Conservation (phyloP, 1,140 invertebrate genomes). For the Galleria mellonella region DNA sequence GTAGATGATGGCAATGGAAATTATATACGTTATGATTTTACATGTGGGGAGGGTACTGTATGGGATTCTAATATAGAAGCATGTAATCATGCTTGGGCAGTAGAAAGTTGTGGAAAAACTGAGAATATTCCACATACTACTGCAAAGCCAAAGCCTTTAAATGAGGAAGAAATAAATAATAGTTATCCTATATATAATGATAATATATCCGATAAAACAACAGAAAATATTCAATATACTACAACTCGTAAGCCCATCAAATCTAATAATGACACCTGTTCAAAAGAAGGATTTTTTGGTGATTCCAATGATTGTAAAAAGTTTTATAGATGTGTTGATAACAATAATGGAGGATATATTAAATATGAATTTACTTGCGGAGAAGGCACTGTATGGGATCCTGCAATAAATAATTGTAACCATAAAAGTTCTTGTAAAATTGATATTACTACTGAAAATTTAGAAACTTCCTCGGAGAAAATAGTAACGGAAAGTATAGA, state of each 20-base stretch:
- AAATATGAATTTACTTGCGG: slow-evolving; percentile 83
- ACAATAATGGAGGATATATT: slow-evolving; percentile 75
- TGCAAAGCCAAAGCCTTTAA: background rate
- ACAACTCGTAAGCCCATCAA: too few relatives aligned
- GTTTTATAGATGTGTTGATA: slow-evolving; percentile 85
- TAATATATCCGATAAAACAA: too few relatives aligned
- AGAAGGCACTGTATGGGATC: slow-evolving; percentile 79
- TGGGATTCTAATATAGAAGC: slow-evolving; percentile 76
- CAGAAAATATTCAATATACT: too few relatives aligned
- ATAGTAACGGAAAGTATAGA: slow-evolving; percentile 47
- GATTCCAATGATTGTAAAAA: slow-evolving; percentile 82
- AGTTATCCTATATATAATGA: background rate
- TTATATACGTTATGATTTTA: slow-evolving; percentile 77
- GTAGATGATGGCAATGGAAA: slow-evolving; percentile 76
- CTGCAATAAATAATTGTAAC: slow-evolving; percentile 76
- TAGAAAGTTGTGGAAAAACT: slow-evolving; percentile 71
- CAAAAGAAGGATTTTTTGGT: slow-evolving; percentile 79
- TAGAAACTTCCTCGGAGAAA: too few relatives aligned
- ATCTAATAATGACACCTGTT: background rate
- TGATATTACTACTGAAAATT: too few relatives aligned
- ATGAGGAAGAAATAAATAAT: background rate
- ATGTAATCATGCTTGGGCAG: slow-evolving; percentile 77
- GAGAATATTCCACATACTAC: too few relatives aligned
- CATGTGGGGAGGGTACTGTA: slow-evolving; percentile 79
- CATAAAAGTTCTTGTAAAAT: too few relatives aligned